Percentiles rank a stretch among this genome's conserved stretches.
Conservation (phyloP, 2,888 invertebrate species). For the Liopterus haemorrhoidalis region DNA sequence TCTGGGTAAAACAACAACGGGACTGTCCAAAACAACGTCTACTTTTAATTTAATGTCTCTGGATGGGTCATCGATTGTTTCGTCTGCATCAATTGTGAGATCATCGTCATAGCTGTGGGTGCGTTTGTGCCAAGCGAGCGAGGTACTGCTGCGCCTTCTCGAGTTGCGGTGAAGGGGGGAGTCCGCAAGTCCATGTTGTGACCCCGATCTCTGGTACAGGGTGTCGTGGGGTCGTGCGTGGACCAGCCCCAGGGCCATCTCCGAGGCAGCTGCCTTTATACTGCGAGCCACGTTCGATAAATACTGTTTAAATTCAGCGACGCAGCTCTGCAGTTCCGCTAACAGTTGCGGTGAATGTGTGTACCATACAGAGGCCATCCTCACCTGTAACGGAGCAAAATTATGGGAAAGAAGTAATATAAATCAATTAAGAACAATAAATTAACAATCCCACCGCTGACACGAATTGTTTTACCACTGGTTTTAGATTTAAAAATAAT, state of each 20-base stretch:
- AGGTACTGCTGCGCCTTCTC: no score
- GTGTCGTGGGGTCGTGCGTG: slow-evolving; percentile 61
- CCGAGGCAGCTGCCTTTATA: slow-evolving; percentile 84
- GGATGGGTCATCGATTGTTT: background rate
- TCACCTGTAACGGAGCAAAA: no score
- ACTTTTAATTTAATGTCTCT: slow-evolving; percentile 47
- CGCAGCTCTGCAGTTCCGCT: slow-evolving; percentile 79
- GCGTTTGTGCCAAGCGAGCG: no score
- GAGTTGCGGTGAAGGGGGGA: no score
- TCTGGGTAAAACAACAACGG: slow-evolving; percentile 83
- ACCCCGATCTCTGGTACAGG: slow-evolving; percentile 54
- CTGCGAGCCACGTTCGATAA: slow-evolving; percentile 76
- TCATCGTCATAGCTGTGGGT: slow-evolving; percentile 3
- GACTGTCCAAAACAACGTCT: slow-evolving; percentile 80
- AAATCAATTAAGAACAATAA: no score
- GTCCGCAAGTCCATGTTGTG: slow-evolving; percentile 41
- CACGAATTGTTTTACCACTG: no score
- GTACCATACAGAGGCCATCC: slow-evolving; percentile 89
- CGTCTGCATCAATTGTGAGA: background rate
- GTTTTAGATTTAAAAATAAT: no score
- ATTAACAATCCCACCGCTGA: no score
- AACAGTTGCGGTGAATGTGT: slow-evolving; percentile 85
- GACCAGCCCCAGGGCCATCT: slow-evolving; percentile 86
- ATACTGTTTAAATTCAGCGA: slow-evolving; percentile 86
- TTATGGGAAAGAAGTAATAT: no score